Evolutionary conservation across 2,888 invertebrate species (phyloP).

Genomic region (Rotaria magnacalcarata): DNA sequence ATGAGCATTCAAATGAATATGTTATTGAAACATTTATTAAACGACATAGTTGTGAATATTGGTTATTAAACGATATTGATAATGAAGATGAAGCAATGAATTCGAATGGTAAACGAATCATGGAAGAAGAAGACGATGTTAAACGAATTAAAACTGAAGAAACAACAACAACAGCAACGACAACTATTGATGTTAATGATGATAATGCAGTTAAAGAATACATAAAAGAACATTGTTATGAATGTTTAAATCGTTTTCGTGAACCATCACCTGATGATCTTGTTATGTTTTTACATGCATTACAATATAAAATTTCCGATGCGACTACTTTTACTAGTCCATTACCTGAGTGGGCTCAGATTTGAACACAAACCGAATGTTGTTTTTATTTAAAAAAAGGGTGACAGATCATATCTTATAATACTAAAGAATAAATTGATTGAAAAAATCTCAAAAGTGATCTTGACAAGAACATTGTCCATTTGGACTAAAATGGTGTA

Average conservation of each 20-base stretch:
- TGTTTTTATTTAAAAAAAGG: no score
- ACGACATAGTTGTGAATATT: conserved; percentile 87
- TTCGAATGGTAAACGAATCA: conserved; percentile 37
- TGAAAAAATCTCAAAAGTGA: no score
- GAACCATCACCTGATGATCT: conserved; percentile 86
- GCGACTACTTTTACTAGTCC: not conserved
- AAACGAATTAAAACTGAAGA: not conserved
- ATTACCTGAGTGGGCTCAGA: not conserved
- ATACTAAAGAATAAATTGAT: no score
- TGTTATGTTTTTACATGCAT: conserved; percentile 88
- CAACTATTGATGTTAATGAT: conserved; percentile 12
- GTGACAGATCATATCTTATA: no score
- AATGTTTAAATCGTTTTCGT: conserved; percentile 82
- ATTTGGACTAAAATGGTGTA: no score
- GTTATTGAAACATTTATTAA: conserved; percentile 74
- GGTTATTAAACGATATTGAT: conserved; percentile 63
- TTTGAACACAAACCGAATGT: not conserved
- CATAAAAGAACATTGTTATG: conserved; percentile 77
- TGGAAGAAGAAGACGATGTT: not conserved
- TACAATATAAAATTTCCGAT: conserved; percentile 51
- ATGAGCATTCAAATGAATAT: conserved; percentile 79
- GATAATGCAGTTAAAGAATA: conserved; percentile 11
- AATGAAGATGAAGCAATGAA: conserved; percentile 43
- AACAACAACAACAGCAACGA: conserved; percentile 3
- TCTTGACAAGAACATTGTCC: no score